These are phyloP conservation scores for Calliopsis andreniformis DNA, from an alignment of 1,140 invertebrate genomes.

Conservation along the genomic window DNA sequence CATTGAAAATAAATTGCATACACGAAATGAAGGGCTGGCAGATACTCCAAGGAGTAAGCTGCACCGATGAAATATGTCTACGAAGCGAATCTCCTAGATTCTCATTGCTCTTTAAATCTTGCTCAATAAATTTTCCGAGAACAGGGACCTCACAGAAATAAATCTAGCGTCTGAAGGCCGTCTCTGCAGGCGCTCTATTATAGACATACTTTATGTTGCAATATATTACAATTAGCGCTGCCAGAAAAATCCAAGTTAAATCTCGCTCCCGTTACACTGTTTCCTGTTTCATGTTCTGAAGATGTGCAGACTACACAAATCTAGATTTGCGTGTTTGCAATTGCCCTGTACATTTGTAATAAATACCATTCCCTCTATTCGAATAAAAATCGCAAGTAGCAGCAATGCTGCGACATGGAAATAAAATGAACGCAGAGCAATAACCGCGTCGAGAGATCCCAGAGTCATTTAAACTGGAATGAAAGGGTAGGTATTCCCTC, in stretches of 20 bases:
- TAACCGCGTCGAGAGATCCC: not conserved
- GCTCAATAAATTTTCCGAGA: slow-evolving; percentile 48
- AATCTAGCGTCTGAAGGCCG: slow-evolving; percentile 32
- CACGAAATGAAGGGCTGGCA: not conserved
- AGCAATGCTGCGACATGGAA: not conserved
- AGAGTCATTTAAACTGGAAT: not conserved
- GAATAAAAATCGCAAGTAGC: not conserved
- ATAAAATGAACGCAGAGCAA: not conserved
- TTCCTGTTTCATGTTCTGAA: slow-evolving; percentile 12
- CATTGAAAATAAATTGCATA: not conserved
- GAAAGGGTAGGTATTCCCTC: not conserved
- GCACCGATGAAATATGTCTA: slow-evolving; percentile 21
- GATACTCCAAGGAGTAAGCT: not conserved
- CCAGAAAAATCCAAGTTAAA: slow-evolving; percentile 23
- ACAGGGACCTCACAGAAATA: slow-evolving; percentile 24
- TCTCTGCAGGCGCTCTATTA: slow-evolving; percentile 42
- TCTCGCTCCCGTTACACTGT: not conserved
- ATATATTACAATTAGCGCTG: slow-evolving; percentile 47
- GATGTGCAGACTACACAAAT: slow-evolving; percentile 16
- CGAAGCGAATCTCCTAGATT: slow-evolving; percentile 41
- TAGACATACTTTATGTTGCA: slow-evolving; percentile 39
- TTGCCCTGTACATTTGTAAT: too few species aligned
- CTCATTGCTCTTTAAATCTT: slow-evolving; percentile 43
- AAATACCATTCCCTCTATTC: too few species aligned
- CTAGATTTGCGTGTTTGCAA: slow-evolving; percentile 9